Base-by-base conservation (phyloP, 2,113 vertebrate species). In the Cinclus cinclus region DNA sequence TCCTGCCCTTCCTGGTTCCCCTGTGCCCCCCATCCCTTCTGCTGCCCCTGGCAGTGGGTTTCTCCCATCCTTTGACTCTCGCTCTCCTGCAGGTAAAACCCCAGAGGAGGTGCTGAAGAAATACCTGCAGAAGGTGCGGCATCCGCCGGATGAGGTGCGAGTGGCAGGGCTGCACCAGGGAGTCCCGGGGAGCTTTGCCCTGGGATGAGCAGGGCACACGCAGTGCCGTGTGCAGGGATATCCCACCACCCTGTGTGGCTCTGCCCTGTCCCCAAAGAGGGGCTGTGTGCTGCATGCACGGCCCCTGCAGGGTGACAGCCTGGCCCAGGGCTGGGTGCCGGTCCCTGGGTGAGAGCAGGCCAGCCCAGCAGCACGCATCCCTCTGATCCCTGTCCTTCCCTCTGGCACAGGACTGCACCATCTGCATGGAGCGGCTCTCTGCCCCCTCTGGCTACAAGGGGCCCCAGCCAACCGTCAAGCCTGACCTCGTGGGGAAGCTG, bases 91-190 rank as follows among this genome's bases (percentile, higher is more conserved):
- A 99, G 99, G 99, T 89, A 99, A 98, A 98, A 99, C 98, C 52
- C 98, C 99, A 0, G 99, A 99, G 92, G 99, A 99, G 68, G 99
- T 99, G 59, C 98, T 99, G 46, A 99, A 99, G 96, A 99, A 98
- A 81, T 99, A 99, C 87, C 97, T 99, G 71, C 99, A 99, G 96
- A 99, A 99, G 96, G 98, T 99, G 68, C 98, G 98, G 89, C 98
- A 98, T 39, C 98, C 99, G 0, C 98, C 98, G 0, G 99, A 99
- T 60, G 99, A 99, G 98, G 99, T 99, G 84, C 46, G 97, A 83
- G 84, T 84, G 2, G 46, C 0, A 10, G 49, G n/a, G 22, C n/a
- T 1, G 5, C 0, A 3, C 41, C 9, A 2, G 47, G 44, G 9
- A 42, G 19, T 52, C 13, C 9, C 2, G 0, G 2, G 58, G 50